Base-by-base conservation (phyloP, 2,888 invertebrate species). In the Aspidiotus rigidus region DNA sequence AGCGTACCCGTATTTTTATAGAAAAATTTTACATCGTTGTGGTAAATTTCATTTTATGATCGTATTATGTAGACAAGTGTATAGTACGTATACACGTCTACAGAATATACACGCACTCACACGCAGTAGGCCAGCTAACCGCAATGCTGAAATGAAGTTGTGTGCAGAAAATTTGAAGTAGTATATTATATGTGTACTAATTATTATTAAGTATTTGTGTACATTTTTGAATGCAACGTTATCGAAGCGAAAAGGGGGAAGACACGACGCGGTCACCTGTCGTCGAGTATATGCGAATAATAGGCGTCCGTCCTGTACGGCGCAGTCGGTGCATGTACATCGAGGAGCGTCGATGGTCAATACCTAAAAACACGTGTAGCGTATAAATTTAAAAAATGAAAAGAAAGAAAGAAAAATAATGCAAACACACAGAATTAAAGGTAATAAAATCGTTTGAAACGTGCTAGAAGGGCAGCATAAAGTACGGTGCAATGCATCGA, bases 281-380 rank as follows among this genome's bases (percentile, higher is more conserved):
- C 49, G n/a, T 49, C n/a, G 49, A 49, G n/a, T 13, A 49, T 13
- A 49, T n/a, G 11, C 11, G n/a, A 49, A 49, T n/a, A 11, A n/a
- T 28, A 28, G 28, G 28, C 28, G 28, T 5, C 5, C 28, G 28
- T 28, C 28, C 28, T 28, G 28, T 28, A 28, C 28, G 28, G 28
- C 28, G 28, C 2, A 28, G 28, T 28, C 28, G 28, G 28, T 28
- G 28, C 28, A 28, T 28, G 5, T 28, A 28, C 28, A 28, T 28
- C 15, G 17, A 16, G 63, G 49, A 63, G 63, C 63, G 53, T 13
- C 62, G 62, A 44, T 53, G 49, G 53, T 53, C 44, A 53, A 44
- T 63, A 63, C 63, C 63, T 63, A 63, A 63, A 63, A 63, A 63
- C 63, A 63, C 63, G 63, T 63, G 63, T 63, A 63, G 53, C 63